Conservation (phyloP, 2,113 vertebrate species). For the Oophaga pumilio region DNA sequence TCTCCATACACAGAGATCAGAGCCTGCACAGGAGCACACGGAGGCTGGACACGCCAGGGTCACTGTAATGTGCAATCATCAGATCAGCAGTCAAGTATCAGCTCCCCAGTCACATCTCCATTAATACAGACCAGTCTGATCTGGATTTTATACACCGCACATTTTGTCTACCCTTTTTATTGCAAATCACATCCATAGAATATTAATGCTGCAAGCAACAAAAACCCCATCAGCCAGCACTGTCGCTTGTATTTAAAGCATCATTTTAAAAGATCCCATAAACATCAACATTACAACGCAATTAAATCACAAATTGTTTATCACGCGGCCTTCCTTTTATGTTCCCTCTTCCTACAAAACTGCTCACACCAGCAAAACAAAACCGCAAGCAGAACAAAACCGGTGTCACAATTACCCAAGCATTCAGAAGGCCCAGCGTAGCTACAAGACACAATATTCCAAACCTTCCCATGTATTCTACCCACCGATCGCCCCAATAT, state of each 20-base stretch:
- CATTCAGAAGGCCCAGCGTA: neutral
- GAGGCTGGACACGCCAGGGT: too few species aligned
- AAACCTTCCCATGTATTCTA: too few species aligned
- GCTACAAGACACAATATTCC: neutral
- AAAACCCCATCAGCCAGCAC: neutral
- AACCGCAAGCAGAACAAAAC: neutral
- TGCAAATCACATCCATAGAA: neutral
- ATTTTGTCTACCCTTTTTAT: conserved; percentile 10
- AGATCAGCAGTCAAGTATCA: neutral
- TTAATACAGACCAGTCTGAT: neutral
- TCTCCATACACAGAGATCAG: too few species aligned
- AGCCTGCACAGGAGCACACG: too few species aligned
- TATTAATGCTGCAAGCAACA: conserved; percentile 21
- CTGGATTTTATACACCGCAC: conserved; percentile 2
- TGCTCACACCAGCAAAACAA: conserved; percentile 22
- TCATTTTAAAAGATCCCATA: neutral
- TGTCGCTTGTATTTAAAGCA: neutral
- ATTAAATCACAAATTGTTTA: conserved; percentile 19
- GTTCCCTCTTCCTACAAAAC: neutral
- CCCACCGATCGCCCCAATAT: too few species aligned
- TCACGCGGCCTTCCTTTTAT: conserved; percentile 6
- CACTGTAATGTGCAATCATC: too few species aligned
- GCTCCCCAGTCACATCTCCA: neutral
- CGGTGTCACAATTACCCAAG: neutral
- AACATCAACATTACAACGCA: conserved; percentile 21